Evolutionary conservation across 2,113 vertebrate genomes (phyloP), one percentile per base, ranked within the genome.

Genomic region (Zosterops lateralis): DNA sequence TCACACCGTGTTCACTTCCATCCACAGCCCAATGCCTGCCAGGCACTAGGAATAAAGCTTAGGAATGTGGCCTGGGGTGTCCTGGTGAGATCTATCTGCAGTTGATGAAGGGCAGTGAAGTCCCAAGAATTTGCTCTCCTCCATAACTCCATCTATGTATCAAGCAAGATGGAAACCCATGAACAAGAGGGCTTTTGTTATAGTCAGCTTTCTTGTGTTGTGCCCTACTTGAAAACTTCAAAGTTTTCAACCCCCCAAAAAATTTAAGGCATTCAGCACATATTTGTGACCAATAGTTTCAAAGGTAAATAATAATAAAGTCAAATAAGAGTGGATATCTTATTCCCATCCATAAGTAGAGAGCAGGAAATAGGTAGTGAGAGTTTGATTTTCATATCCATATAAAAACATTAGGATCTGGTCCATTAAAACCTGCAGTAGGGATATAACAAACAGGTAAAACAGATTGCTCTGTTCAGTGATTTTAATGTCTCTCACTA

Each of bases 1-100:
- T 95, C 96, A 95, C 25, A 45, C 22, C 29, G 0, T 57, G 50
- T 42, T 95, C 93, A 68, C 79, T 84, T 88, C 76, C 61, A 91
- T 88, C 87, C 68, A 74, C 72, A 78, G 78, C 56, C 72, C 6
- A 0, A 9, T 54, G 34, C 38, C 91, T 95, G 60, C 31, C 79
- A 80, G 81, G 42, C 64, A 67, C 25, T 24, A 42, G 56, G 75
- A 81, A 80, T 26, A 67, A 80, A 90, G 22, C 32, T 40, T 22
- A 77, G 32, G 84, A 89, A 50, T 18, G 32, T 66, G 78, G 56
- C 51, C 54, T 71, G 73, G 56, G 17, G 18, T 90, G 22, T 80
- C 57, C 16, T 31, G 51, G 51, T 0, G 3, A 77, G 31, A 14
- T 45, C 20, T 75, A 10, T 6, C 47, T 62, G 44, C 38, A 77